phyloP scores from a whole-genome alignment of 1,140 invertebrate genomes.

The Orussus abietinus region DNA sequence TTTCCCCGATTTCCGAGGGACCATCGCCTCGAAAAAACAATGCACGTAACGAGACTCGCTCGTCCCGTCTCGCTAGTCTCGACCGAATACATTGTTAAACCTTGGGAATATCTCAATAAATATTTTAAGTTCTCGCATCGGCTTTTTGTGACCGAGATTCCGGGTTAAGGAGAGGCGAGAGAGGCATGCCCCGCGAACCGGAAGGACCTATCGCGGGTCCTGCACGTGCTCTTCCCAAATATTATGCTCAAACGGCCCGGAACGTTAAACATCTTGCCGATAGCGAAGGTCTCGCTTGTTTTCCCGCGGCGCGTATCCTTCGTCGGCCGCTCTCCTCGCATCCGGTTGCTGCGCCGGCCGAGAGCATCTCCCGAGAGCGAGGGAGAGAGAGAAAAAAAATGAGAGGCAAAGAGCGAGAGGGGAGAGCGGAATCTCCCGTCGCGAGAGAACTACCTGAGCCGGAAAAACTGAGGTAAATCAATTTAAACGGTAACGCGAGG shows the following conservation, averaged over 20 bases:
- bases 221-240: constrained; percentile 31
- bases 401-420: constrained; percentile 4
- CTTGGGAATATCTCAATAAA: too few species aligned
- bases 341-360: background rate
- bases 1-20: too few species aligned
- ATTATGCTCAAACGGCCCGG: constrained; percentile 39
- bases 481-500: constrained; percentile 41
- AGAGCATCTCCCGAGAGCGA: background rate
- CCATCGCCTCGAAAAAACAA: too few species aligned
- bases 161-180: too few species aligned
- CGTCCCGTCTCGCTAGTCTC: too few species aligned
- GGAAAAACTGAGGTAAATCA: constrained; percentile 47
- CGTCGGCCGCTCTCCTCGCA: constrained; percentile 3
- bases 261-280: constrained; percentile 40
- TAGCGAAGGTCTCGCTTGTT: constrained; percentile 12
- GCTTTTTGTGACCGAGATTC: too few species aligned
- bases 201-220: constrained; percentile 24
- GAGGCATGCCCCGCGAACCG: constrained; percentile 9
- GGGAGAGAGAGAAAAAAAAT: constrained; percentile 4
- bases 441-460: constrained; percentile 36
- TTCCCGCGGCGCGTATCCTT: background rate
- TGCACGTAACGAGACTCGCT: too few species aligned
- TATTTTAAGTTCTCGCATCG: too few species aligned
- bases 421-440: constrained; percentile 6
- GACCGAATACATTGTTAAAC: too few species aligned